Conservation (phyloP, 2,888 invertebrate species). For the Parapristionchus giblindavisi region DNA sequence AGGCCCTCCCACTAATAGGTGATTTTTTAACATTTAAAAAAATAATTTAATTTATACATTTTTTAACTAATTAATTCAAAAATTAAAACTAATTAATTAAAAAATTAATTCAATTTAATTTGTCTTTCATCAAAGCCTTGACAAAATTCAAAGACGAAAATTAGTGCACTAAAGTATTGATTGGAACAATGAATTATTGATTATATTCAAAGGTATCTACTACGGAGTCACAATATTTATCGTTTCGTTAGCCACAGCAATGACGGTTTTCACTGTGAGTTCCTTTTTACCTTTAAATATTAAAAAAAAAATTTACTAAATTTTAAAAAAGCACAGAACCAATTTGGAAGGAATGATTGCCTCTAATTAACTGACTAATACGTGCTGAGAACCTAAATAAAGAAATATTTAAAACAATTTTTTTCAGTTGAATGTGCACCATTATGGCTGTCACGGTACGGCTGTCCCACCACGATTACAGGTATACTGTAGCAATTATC, state of each 20-base stretch:
- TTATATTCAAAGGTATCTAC: slow-evolving; percentile 72
- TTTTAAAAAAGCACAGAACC: too few species aligned
- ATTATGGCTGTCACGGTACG: slow-evolving; percentile 64
- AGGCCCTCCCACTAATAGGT: slow-evolving; percentile 87
- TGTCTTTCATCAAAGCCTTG: too few species aligned
- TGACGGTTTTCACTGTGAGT: slow-evolving; percentile 80
- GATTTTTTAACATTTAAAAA: slow-evolving; percentile 71
- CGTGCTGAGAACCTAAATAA: too few species aligned
- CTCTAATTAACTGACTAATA: too few species aligned
- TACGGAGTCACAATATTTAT: slow-evolving; percentile 75
- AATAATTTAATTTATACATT: too few species aligned
- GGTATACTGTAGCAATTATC: slow-evolving; percentile 4
- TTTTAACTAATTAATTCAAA: too few species aligned
- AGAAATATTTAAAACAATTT: too few species aligned
- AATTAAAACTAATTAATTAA: too few species aligned
- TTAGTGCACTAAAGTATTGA: not conserved
- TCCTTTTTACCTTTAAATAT: too few species aligned
- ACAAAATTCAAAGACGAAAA: not conserved
- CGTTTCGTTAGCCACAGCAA: slow-evolving; percentile 73
- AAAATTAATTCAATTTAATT: too few species aligned
- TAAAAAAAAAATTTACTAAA: slow-evolving; percentile 22
- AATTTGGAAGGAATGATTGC: too few species aligned
- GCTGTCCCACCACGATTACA: slow-evolving; percentile 63
- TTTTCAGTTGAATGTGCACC: slow-evolving; percentile 79
- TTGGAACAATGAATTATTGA: too few species aligned